These are phyloP conservation scores for Theropithecus gelada DNA, from an alignment of 2,113 vertebrate genomes.

Conservation along the genomic window DNA sequence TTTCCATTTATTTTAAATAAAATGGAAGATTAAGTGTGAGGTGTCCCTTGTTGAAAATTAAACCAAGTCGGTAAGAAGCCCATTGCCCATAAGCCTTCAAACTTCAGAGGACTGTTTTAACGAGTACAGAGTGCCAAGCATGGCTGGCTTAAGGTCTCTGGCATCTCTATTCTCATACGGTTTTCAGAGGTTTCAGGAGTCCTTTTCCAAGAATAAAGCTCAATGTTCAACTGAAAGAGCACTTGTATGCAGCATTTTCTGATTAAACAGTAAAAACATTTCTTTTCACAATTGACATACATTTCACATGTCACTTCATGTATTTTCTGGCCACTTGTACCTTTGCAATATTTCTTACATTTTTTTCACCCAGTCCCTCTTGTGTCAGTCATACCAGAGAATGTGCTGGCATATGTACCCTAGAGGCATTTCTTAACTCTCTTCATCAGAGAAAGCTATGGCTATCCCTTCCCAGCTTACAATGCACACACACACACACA, in stretches of 20 bases:
- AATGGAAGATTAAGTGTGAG: slow-evolving; percentile 63
- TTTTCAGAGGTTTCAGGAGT: slow-evolving; percentile 27
- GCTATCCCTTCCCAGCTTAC: not conserved
- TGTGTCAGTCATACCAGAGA: not conserved
- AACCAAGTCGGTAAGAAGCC: slow-evolving; percentile 46
- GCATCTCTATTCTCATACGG: not conserved
- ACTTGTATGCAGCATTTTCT: not conserved
- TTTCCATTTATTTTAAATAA: slow-evolving; percentile 62
- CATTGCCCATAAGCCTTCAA: slow-evolving; percentile 42
- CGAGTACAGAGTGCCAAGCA: not conserved
- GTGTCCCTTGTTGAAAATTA: slow-evolving; percentile 59
- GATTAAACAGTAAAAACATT: rapidly evolving
- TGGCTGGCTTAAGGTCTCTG: not conserved
- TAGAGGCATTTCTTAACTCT: not conserved
- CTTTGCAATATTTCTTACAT: not conserved
- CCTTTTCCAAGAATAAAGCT: slow-evolving; percentile 18
- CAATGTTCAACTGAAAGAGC: not conserved
- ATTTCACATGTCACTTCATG: not conserved
- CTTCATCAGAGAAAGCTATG: not conserved
- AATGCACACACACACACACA: no score
- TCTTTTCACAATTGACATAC: not conserved
- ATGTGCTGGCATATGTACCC: no score
- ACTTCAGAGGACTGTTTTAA: not conserved
- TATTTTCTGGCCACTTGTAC: not conserved
- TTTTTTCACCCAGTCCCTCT: not conserved